Base-by-base conservation (phyloP, 2,113 vertebrate species). In the Noctilio leporinus region DNA sequence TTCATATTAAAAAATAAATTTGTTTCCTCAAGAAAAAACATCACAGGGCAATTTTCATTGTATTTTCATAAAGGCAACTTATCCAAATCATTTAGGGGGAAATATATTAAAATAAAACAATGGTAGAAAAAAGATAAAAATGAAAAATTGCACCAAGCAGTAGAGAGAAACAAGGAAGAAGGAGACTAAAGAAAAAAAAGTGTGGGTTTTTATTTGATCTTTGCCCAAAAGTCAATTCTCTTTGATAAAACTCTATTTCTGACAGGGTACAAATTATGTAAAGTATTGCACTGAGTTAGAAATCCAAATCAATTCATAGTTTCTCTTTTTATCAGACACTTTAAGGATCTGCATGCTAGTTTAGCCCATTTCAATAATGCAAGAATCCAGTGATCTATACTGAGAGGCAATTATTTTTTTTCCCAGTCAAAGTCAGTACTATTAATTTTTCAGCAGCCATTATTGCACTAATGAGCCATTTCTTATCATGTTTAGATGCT, bases 331-430 rank as follows among this genome's bases (percentile, higher is more conserved):
- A 93, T 91, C 77, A 93, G 78, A 72, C 67, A 64, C 33, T 53
- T 84, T 70, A 81, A 95, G 86, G 89, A 73, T 77, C 62, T 85
- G 43, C 77, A 57, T 94, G 67, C 53, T 96, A 80, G 67, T 89
- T 93, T 82, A 89, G 47, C 82, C 49, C 62, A 19, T 89, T 91
- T 96, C 94, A 93, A 94, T 93, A 96, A 95, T 94, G 47, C 47
- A 94, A 47, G 19, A 85, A 93, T 77, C 43, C 43, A 72, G n/a
- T 78, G 62, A 88, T 78, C 45, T 80, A 38, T 19, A 33, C 49
- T 91, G 35, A 51, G 30, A 85, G 35, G 4, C 5, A 2, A 45
- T 28, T n/a, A n/a, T 92, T 62, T 80, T 91, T 96, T 92, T 96
- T 93, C 91, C 91, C 72, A 76, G n/a, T 77, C 5, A 8, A 85